A percentile compares a stretch with the other conserved stretches of the same genome.
Evolutionary conservation across 2,888 invertebrate species (phyloP).

Genomic region (Ophonus ardosiacus): DNA sequence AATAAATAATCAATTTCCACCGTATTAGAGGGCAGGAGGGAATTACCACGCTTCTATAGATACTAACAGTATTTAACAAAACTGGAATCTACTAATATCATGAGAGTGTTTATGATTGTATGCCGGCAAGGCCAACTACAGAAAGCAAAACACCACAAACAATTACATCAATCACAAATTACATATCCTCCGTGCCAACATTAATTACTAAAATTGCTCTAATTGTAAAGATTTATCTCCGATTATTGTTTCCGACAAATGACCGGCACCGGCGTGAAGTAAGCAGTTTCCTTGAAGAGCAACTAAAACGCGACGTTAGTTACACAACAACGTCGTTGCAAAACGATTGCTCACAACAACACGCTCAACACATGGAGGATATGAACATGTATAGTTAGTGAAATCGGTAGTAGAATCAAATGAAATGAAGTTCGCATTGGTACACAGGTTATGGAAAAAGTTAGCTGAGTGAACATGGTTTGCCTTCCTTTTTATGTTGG

Average conservation of each 20-base stretch:
- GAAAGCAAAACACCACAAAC: not conserved
- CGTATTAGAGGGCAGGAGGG: too few relatives aligned
- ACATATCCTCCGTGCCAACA: slow-evolving; percentile 20
- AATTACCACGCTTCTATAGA: too few relatives aligned
- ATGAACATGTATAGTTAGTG: slow-evolving; percentile 22
- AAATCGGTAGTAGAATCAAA: not conserved
- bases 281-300: slow-evolving; percentile 39
- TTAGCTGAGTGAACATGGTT: slow-evolving; percentile 12
- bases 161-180: slow-evolving; percentile 28
- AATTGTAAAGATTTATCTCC: slow-evolving; percentile 28
- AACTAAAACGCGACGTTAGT: not conserved
- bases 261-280: slow-evolving; percentile 12
- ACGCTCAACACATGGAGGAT: slow-evolving; percentile 4
- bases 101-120: too few relatives aligned
- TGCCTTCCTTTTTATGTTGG: slow-evolving; percentile 40
- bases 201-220: slow-evolving; percentile 35
- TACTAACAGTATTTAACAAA: too few relatives aligned
- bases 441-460: not conserved
- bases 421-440: not conserved
- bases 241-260: slow-evolving; percentile 30
- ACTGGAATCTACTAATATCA: too few relatives aligned
- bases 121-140: not conserved
- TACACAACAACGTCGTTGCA: slow-evolving; percentile 23
- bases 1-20: too few relatives aligned
- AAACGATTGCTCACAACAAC: slow-evolving; percentile 1